These are phyloP conservation scores for Etheostoma spectabile DNA, from an alignment of 2,113 vertebrate genomes.

Conservation along the genomic window DNA sequence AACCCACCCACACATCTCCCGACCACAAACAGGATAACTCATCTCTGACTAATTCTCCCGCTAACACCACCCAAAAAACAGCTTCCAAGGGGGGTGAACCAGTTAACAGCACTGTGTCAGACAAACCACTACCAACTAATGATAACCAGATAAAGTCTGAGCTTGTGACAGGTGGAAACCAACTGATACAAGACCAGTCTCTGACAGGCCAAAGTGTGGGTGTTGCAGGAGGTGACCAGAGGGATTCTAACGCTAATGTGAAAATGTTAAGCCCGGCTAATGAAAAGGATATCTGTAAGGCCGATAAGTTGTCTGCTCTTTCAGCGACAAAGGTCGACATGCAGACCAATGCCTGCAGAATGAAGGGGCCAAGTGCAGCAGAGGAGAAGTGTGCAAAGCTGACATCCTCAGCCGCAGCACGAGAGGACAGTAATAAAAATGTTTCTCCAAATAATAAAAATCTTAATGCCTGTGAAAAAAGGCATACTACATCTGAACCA, in stretches of 20 bases:
- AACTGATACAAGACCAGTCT: slow-evolving; percentile 46
- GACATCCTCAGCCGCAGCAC: slow-evolving; percentile 29
- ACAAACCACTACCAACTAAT: slow-evolving; percentile 40
- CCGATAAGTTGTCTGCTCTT: slow-evolving; percentile 45
- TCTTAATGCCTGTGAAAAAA: slow-evolving; percentile 30
- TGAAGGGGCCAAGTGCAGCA: slow-evolving; percentile 47
- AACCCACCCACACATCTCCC: not conserved
- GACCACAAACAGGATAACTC: slow-evolving; percentile 57
- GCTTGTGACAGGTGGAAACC: slow-evolving; percentile 39
- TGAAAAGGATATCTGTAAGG: slow-evolving; percentile 51
- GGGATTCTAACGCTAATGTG: slow-evolving; percentile 74
- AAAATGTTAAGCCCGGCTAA: slow-evolving; percentile 45
- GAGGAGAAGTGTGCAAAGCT: slow-evolving; percentile 33
- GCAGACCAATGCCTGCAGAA: slow-evolving; percentile 57
- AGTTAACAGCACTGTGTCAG: slow-evolving; percentile 34
- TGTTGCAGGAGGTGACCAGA: slow-evolving; percentile 42
- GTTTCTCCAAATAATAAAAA: slow-evolving; percentile 53
- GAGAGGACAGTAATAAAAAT: slow-evolving; percentile 35
- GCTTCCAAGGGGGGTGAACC: slow-evolving; percentile 37
- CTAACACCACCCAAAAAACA: slow-evolving; percentile 38
- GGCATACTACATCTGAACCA: slow-evolving; percentile 27
- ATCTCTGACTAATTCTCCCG: slow-evolving; percentile 19
- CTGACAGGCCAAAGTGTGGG: slow-evolving; percentile 23
- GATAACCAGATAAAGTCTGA: slow-evolving; percentile 62
- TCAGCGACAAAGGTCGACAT: slow-evolving; percentile 50